A percentile compares a stretch with the other conserved stretches of the same genome.
Conservation (phyloP, 2,113 vertebrate species). For the Prochilodus magdalenae region DNA sequence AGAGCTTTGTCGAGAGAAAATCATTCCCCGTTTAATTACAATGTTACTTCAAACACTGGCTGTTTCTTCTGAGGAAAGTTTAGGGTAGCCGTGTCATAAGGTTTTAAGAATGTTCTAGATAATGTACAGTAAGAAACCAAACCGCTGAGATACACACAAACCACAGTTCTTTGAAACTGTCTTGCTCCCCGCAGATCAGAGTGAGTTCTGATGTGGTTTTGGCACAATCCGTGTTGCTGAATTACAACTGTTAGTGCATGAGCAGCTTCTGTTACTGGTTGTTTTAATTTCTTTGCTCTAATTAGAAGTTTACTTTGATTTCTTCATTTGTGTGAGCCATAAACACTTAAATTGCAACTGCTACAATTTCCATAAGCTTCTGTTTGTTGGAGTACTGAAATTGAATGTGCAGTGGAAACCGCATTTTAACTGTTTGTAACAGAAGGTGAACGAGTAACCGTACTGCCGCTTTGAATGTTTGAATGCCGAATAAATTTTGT, state of each 20-base stretch:
- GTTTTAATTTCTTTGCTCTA: not conserved
- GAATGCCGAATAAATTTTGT: constrained; percentile 20
- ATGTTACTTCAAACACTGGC: constrained; percentile 28
- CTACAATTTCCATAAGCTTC: not conserved
- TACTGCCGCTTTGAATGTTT: not conserved
- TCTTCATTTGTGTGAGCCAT: not conserved
- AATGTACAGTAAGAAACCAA: not conserved
- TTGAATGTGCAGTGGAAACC: not conserved
- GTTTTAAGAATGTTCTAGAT: not conserved
- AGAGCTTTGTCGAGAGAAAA: constrained; percentile 9
- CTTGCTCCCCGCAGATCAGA: not conserved
- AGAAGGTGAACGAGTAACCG: not conserved
- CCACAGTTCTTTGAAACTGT: not conserved
- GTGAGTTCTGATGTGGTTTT: not conserved
- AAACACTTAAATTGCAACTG: not conserved
- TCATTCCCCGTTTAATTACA: constrained; percentile 34
- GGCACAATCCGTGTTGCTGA: not conserved
- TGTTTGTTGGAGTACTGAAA: not conserved
- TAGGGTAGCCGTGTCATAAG: constrained; percentile 14
- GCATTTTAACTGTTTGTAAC: constrained; percentile 21
- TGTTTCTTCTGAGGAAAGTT: constrained; percentile 18
- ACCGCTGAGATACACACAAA: not conserved
- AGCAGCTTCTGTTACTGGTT: not conserved
- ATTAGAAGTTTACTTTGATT: not conserved
- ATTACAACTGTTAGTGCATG: not conserved